phyloP scores from a whole-genome alignment of 2,797 vertebrate genomes.

The Ibycter americanus region DNA sequence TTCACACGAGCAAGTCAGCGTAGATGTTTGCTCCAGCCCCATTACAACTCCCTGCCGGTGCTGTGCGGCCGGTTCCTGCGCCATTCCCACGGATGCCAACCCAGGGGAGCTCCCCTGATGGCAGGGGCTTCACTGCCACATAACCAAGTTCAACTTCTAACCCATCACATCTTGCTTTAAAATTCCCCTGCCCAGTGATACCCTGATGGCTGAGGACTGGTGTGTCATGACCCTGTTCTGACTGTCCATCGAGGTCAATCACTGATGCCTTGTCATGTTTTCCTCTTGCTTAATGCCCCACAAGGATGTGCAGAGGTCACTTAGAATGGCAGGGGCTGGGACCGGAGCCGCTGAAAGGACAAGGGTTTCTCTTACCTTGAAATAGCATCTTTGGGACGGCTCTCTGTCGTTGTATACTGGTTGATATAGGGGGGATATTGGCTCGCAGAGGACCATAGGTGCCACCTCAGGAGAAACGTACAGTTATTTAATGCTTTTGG shows the following conservation, averaged over 20 bases:
- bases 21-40: background rate
- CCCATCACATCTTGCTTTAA: background rate
- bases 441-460: background rate
- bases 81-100: background rate
- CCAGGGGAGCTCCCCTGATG: background rate
- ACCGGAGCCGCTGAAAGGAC: accelerated
- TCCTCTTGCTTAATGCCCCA: background rate
- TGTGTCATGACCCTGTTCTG: background rate
- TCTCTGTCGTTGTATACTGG: background rate
- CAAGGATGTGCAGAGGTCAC: background rate
- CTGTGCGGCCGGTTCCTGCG: accelerated
- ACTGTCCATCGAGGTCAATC: background rate
- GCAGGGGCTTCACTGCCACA: accelerated
- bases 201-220: background rate
- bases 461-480: background rate
- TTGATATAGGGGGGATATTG: background rate
- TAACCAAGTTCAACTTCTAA: background rate
- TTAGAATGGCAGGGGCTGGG: background rate
- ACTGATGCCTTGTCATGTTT: background rate
- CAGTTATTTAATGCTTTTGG: background rate
- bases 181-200: background rate
- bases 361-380: background rate
- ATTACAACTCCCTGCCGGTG: accelerated
- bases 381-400: background rate
- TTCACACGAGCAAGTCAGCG: background rate